A percentile compares a stretch with the other conserved stretches of the same genome.
These are phyloP conservation scores for Eulemur albifrons DNA, from an alignment of 2,797 vertebrate genomes.

Conservation along the genomic window DNA sequence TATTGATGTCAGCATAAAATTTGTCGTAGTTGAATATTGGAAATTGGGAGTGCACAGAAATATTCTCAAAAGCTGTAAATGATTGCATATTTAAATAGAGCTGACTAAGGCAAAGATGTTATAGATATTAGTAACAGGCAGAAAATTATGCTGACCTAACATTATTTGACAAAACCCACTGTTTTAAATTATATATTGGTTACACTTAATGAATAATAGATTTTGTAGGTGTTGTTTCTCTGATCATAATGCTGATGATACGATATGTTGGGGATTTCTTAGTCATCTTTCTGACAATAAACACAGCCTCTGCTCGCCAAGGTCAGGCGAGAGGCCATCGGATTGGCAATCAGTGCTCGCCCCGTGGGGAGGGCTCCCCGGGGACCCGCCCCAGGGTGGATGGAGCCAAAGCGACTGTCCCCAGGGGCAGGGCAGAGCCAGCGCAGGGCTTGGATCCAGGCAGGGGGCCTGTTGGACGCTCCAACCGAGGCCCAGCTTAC, in stretches of 20 bases:
- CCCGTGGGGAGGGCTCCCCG: neutral
- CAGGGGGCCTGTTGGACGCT: neutral
- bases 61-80: slow-evolving; percentile 99
- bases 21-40: slow-evolving; percentile 99
- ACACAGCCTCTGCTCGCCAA: slow-evolving; percentile 81
- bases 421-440: neutral
- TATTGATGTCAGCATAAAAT: slow-evolving; percentile 99
- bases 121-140: slow-evolving; percentile 99
- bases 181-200: slow-evolving; percentile 99
- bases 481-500: neutral
- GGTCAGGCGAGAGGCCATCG: neutral
- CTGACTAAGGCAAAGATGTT: slow-evolving; percentile 99
- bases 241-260: slow-evolving; percentile 93
- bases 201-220: slow-evolving; percentile 99
- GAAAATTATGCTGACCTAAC: slow-evolving; percentile 99
- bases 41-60: slow-evolving; percentile 97
- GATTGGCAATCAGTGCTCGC: neutral
- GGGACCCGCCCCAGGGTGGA: accelerated
- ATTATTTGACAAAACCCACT: slow-evolving; percentile 96
- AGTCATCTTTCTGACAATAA: slow-evolving; percentile 86
- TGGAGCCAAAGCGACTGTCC: accelerated
- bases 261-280: slow-evolving; percentile 85
- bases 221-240: slow-evolving; percentile 95
- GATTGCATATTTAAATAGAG: slow-evolving; percentile 99
- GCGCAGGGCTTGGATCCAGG: neutral